Conservation (phyloP, 1,140 invertebrate species). For the Neodiprion lecontei region DNA sequence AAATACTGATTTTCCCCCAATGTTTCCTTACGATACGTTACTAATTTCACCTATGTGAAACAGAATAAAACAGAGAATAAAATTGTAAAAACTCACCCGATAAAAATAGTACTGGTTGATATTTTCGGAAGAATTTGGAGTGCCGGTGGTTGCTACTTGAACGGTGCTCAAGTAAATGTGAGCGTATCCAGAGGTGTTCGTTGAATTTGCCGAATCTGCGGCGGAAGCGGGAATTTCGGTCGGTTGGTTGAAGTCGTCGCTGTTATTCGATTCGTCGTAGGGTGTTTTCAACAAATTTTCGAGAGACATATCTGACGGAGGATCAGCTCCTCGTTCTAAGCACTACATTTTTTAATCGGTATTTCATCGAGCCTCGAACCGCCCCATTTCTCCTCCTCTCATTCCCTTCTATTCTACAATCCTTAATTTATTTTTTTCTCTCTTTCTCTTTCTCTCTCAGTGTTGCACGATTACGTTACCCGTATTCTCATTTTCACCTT, state of each 20-base stretch:
- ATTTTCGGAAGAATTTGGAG: background rate
- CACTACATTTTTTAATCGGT: background rate
- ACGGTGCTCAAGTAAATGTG: background rate
- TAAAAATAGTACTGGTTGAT: background rate
- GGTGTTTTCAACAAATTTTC: background rate
- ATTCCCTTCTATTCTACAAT: too few species aligned
- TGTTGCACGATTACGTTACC: too few species aligned
- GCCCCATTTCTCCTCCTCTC: too few species aligned
- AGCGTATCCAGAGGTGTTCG: background rate
- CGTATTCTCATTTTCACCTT: too few species aligned
- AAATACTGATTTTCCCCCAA: too few species aligned
- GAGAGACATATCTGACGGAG: background rate
- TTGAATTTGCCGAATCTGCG: background rate
- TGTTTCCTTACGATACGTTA: too few species aligned
- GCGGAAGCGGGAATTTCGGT: background rate
- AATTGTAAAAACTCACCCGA: background rate
- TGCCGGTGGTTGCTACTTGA: background rate
- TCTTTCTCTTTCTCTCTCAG: too few species aligned
- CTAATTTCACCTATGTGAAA: too few species aligned
- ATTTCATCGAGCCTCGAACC: too few species aligned
- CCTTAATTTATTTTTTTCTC: too few species aligned
- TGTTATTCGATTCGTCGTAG: background rate
- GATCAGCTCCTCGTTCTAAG: background rate
- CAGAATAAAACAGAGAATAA: too few species aligned
- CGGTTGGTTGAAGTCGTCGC: background rate